Percentiles rank a stretch among this genome's conserved stretches.
Evolutionary conservation across 2,797 vertebrate genomes (phyloP).

Genomic region (Helicolenus hilgendorfi): DNA sequence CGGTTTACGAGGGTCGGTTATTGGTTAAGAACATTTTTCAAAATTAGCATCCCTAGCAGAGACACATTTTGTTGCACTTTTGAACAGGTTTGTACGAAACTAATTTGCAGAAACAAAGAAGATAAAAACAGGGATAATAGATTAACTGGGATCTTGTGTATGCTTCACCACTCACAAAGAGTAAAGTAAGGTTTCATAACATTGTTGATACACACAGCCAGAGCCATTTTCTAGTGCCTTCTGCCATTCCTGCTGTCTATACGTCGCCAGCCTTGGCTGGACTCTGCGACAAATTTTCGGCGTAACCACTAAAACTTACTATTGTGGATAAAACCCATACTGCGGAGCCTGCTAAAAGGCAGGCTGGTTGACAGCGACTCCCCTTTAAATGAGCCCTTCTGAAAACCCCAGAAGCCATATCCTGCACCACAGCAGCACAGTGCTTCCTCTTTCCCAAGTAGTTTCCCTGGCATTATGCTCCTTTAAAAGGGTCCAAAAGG

Average conservation of each 20-base stretch:
- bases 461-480: constrained; percentile 62
- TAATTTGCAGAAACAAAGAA: not conserved
- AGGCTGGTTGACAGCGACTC: constrained; percentile 85
- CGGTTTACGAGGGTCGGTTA: no score
- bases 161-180: not conserved
- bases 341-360: constrained; percentile 82
- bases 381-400: constrained; percentile 88
- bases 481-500: constrained; percentile 75
- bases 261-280: constrained; percentile 73
- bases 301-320: constrained; percentile 80
- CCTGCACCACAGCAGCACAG: constrained; percentile 84
- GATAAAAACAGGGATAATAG: not conserved
- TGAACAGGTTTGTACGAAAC: not conserved
- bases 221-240: constrained; percentile 55
- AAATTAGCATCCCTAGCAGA: no score
- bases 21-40: no score
- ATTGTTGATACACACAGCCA: constrained; percentile 62
- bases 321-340: constrained; percentile 80
- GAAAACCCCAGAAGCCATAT: constrained; percentile 90
- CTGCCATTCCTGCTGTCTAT: constrained; percentile 57
- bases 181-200: constrained; percentile 6
- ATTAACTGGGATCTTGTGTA: not conserved
- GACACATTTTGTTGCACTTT: not conserved
- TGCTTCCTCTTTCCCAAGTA: constrained; percentile 80
- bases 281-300: constrained; percentile 82